Percentiles rank a stretch among this genome's conserved stretches.
Evolutionary conservation across 2,797 vertebrate species (phyloP).

Genomic region (Paguma larvata): DNA sequence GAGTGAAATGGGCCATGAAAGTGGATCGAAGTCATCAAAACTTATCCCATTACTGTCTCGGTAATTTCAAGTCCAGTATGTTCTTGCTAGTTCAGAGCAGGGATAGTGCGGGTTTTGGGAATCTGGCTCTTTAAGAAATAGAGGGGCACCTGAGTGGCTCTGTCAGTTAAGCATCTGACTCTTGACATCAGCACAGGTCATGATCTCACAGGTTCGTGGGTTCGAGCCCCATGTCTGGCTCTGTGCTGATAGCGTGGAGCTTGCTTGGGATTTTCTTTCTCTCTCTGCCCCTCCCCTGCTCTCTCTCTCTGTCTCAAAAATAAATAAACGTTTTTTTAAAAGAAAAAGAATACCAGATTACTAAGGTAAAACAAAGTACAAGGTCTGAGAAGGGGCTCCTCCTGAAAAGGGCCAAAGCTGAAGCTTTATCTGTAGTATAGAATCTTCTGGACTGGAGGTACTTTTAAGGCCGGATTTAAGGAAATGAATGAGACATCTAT

Average conservation of each 20-base stretch:
- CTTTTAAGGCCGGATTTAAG: background rate
- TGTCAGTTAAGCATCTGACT: too few relatives aligned
- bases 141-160: too few relatives aligned
- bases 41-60: background rate
- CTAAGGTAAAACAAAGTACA: background rate
- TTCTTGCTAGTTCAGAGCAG: background rate
- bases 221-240: too few relatives aligned
- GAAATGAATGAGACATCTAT: background rate
- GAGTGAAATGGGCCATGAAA: background rate
- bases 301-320: too few relatives aligned
- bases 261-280: too few relatives aligned
- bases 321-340: too few relatives aligned
- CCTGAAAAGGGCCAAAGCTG: background rate
- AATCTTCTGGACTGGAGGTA: background rate
- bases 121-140: background rate
- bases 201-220: too few relatives aligned
- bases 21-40: background rate
- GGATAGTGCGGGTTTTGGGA: rapidly evolving
- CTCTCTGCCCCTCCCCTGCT: too few relatives aligned
- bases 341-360: background rate
- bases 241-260: too few relatives aligned
- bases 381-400: background rate
- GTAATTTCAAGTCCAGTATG: background rate
- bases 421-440: background rate
- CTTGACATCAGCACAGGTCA: too few relatives aligned